Conservation (phyloP, 2,797 vertebrate species). For the Psittacula derbiana region DNA sequence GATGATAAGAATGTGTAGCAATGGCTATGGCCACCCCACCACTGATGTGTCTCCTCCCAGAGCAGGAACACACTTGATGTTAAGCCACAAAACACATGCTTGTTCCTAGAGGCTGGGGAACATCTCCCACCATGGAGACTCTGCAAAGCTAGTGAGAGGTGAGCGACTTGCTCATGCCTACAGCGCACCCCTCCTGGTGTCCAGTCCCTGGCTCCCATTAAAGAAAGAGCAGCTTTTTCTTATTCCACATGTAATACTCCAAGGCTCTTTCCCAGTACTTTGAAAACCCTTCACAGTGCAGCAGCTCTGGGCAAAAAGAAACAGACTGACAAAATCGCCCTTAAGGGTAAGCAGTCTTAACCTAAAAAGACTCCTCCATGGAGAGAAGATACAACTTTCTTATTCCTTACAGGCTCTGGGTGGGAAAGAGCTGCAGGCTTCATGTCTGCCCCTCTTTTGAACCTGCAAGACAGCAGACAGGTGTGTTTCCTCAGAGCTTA, state of each 20-base stretch:
- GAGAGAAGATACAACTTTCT: background rate
- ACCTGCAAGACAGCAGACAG: background rate
- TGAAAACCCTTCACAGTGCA: background rate
- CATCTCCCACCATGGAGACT: background rate
- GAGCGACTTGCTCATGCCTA: background rate
- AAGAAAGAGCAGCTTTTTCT: background rate
- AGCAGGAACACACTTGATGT: background rate
- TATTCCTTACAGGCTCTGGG: background rate
- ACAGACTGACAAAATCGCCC: background rate
- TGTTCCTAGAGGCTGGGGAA: background rate
- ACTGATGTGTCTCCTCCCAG: accelerated
- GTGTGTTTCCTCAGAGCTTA: background rate
- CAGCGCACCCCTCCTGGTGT: background rate
- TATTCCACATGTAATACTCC: background rate
- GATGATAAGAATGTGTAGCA: background rate
- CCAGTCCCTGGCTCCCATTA: background rate
- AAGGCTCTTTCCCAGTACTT: background rate
- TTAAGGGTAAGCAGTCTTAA: background rate
- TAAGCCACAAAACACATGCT: background rate
- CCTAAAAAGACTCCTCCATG: background rate
- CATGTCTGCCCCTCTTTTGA: background rate
- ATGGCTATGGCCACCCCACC: background rate
- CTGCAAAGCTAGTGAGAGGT: background rate
- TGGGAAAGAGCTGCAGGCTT: background rate
- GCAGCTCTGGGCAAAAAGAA: background rate